Base-by-base conservation (phyloP, 2,113 vertebrate genomes). In the Callospermophilus lateralis region DNA sequence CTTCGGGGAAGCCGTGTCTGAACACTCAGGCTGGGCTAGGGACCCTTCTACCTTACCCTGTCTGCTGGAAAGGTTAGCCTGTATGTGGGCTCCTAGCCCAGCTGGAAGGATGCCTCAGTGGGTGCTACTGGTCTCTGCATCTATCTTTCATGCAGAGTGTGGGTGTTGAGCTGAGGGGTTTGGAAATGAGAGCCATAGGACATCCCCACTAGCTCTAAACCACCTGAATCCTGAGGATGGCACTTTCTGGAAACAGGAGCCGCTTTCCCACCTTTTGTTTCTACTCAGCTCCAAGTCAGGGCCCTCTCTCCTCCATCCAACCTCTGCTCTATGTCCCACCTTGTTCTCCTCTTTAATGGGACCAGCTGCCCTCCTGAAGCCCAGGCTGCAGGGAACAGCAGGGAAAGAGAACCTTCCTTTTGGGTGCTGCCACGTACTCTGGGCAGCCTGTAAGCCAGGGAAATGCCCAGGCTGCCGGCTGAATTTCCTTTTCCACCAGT, bases 81-180 rank as follows among this genome's bases (percentile, higher is more conserved):
- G 34, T 10, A 6, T 20, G 30, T 28, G 2, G 1, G 10, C 12
- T 20, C 37, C 37, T 22, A 16, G 0, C 2, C 15, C 10, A 17
- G 28, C 0, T 0, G 1, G 22, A 78, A 90, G 70, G 58, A 76
- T 26, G 6, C 6, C 83, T 79, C 26, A 0, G 1, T 61, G 51
- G 58, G 20, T 53, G 3, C n/a, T 10, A 77, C 1, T 37, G 28
- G n/a, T 45, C 51, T 90, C 51, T 32, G 42, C 7, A 24, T 5
- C 58, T 70, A 24, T 5, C 58, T 70, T 84, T 10, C n/a, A 70
- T 3, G 48, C 1, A 26, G 45, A 93, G 45, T n/a, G 42, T 15
- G 58, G 53, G 8, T 67, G 20, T 0, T 85, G 28, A 81, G 30
- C 73, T 78, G 12, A 79, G n/a, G 48, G 42, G 4, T 39, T 32